Conservation (phyloP, 1,140 invertebrate genomes). For the Euura lappo region DNA sequence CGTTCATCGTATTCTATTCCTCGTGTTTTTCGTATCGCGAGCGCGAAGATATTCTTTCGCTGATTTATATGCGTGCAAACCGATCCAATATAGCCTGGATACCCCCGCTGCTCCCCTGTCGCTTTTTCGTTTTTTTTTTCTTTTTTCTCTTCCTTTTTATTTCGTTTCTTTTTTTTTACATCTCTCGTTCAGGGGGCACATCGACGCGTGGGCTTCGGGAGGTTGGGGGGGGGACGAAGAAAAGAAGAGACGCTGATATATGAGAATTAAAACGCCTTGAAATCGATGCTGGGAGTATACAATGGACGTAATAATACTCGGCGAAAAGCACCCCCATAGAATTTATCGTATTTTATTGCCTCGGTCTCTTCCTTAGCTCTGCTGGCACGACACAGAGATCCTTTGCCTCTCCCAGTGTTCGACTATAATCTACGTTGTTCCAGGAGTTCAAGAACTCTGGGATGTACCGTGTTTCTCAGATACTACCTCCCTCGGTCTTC, state of each 20-base stretch:
- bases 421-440: too few species aligned
- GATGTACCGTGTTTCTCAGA: too few species aligned
- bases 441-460: too few species aligned
- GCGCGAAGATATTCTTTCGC: slow-evolving; percentile 3
- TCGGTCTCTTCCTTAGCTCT: neutral
- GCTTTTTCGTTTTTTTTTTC: slow-evolving; percentile 14
- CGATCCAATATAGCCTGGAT: neutral
- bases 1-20: too few species aligned
- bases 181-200: slow-evolving; percentile 6
- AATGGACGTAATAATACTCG: slow-evolving; percentile 2
- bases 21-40: neutral
- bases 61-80: slow-evolving; percentile 7
- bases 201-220: too few species aligned
- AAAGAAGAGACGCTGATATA: neutral
- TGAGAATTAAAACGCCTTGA: slow-evolving; percentile 2
- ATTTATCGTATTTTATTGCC: slow-evolving; percentile 7
- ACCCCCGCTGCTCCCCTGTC: too few species aligned
- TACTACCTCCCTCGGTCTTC: too few species aligned
- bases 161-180: slow-evolving; percentile 12
- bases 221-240: too few species aligned
- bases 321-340: neutral
- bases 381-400: too few species aligned
- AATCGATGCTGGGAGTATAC: slow-evolving; percentile 3
- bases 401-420: too few species aligned
- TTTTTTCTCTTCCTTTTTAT: slow-evolving; percentile 14